Base-by-base conservation (phyloP, 2,888 invertebrate species). In the Mimas tiliae region DNA sequence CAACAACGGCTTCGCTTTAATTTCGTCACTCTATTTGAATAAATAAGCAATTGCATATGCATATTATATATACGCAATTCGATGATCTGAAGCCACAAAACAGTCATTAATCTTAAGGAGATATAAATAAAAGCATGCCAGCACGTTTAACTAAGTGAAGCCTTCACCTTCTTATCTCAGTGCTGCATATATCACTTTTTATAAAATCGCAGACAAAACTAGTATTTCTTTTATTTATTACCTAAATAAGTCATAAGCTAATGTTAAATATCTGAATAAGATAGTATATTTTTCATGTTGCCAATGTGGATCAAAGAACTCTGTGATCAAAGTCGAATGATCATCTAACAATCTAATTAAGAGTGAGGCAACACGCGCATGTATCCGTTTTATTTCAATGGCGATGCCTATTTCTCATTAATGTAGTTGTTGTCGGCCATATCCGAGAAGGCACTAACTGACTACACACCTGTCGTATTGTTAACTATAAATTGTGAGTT, bases 11-110 rank as follows among this genome's bases (percentile, higher is more conserved):
- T 86, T 83, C 81, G 85, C 85, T 87, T 88, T 87, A 81, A 89
- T 92, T 91, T 90, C 91, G 85, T 89, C 91, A 91, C 87, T 86
- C 83, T 84, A 88, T 89, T 90, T 88, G 85, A 90, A 90, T 91
- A 89, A 90, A 89, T 86, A 89, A 87, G 84, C 84, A 85, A 88
- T 89, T 86, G 86, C 85, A 86, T 89, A 85, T 81, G 82, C 85
- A 87, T 84, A 84, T 78, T 79, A 85, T 83, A 80, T 78, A 77
- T 78, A 78, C 84, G 85, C 84, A 87, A 87, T 76, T 79, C 72
- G 74, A 81, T 77, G 84, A 83, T 85, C 79, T 75, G 76, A 83
- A 86, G 85, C 85, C 82, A 73, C 75, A 69, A 80, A 81, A 69
- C 76, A 74, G 72, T 83, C 81, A 85, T 87, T 80, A 83, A 84